These are phyloP conservation scores for Distichodus sexfasciatus DNA, from an alignment of 2,797 vertebrate species.

Conservation along the genomic window DNA sequence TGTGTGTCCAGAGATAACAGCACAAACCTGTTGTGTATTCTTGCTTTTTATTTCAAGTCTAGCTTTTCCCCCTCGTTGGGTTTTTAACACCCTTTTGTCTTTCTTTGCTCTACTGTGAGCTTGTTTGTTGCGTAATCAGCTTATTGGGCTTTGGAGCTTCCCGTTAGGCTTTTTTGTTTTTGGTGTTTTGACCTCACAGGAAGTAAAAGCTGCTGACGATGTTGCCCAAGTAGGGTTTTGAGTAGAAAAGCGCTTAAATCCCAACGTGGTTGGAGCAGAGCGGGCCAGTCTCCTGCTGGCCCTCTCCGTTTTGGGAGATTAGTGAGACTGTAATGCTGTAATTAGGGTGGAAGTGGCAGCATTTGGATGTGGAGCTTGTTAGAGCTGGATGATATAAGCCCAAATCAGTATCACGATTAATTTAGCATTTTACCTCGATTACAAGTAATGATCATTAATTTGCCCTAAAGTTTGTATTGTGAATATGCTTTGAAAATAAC, in stretches of 20 bases:
- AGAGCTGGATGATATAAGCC: too few relatives aligned
- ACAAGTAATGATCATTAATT: too few relatives aligned
- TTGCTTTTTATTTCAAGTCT: not conserved
- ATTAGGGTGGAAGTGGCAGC: not conserved
- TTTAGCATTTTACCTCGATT: too few relatives aligned
- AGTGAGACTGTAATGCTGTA: slow-evolving; percentile 4
- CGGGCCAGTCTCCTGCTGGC: not conserved
- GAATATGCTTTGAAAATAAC: too few relatives aligned
- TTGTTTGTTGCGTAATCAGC: not conserved
- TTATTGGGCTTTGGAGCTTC: not conserved
- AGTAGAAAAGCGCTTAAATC: slow-evolving; percentile 24
- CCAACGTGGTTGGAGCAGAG: slow-evolving; percentile 1
- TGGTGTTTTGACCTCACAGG: slow-evolving; percentile 24
- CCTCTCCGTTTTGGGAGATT: slow-evolving; percentile 4
- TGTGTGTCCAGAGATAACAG: too few relatives aligned
- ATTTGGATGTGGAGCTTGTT: too few relatives aligned
- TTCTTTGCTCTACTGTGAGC: not conserved
- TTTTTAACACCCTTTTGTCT: too few relatives aligned
- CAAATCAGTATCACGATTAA: too few relatives aligned
- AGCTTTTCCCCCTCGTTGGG: too few relatives aligned
- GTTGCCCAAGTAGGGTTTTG: not conserved
- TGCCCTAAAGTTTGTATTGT: too few relatives aligned
- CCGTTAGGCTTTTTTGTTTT: slow-evolving; percentile 35
- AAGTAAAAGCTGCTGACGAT: slow-evolving; percentile 3
- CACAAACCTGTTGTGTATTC: not conserved